Conservation (phyloP, 2,113 vertebrate genomes). For the Amazona vittata region DNA sequence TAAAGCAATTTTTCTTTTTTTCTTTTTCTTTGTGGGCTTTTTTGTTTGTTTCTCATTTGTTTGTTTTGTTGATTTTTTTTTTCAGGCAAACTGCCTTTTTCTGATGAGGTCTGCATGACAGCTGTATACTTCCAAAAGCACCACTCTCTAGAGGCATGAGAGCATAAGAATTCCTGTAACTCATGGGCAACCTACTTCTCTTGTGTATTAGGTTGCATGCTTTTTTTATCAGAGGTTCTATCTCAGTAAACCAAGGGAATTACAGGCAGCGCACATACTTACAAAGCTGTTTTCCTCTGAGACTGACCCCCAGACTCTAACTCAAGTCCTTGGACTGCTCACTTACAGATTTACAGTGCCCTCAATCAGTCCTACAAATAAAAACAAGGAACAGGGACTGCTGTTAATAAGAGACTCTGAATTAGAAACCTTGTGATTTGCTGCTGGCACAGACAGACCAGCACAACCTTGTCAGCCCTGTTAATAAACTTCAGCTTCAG, state of each 20-base stretch:
- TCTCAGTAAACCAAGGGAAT: conserved; percentile 11
- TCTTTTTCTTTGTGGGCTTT: neutral
- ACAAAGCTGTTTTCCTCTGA: neutral
- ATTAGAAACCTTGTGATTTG: conserved; percentile 18
- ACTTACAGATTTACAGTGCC: conserved; percentile 26
- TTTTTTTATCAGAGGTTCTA: neutral
- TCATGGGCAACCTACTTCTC: neutral
- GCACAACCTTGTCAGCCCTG: conserved; percentile 27
- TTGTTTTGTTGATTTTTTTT: neutral
- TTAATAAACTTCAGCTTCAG: conserved; percentile 43
- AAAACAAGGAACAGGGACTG: neutral
- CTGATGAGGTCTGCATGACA: neutral
- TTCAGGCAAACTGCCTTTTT: conserved; percentile 20
- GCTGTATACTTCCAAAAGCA: neutral
- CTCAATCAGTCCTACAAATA: conserved; percentile 42
- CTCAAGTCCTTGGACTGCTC: conserved; percentile 5
- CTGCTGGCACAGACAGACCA: neutral
- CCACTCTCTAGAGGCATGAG: conserved; percentile 1
- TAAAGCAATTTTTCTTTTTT: neutral
- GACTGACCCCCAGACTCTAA: neutral
- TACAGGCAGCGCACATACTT: neutral
- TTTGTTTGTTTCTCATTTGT: neutral
- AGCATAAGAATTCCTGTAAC: neutral
- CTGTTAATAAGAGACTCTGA: conserved; percentile 16
- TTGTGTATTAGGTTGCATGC: neutral